Conservation (phyloP, 2,797 vertebrate species). For the Anableps anableps region DNA sequence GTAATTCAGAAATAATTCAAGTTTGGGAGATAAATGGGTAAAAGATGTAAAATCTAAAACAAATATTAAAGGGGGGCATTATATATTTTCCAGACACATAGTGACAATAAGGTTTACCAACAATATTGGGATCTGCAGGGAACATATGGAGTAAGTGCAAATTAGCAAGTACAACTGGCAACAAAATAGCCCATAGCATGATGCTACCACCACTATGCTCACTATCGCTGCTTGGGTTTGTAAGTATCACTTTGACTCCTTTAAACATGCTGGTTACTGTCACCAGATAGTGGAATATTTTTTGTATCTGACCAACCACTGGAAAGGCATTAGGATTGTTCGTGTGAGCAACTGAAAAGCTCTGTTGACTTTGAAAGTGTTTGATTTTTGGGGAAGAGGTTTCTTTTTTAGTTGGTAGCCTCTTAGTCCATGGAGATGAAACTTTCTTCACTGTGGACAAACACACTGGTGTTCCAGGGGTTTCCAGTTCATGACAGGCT, state of each 20-base stretch:
- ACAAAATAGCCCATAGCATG: background rate
- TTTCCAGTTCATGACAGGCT: background rate
- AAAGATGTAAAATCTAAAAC: background rate
- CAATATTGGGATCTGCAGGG: no score
- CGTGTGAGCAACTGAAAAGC: background rate
- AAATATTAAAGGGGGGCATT: background rate
- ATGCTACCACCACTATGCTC: background rate
- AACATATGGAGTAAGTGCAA: background rate
- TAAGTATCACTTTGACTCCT: no score
- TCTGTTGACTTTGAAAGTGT: background rate
- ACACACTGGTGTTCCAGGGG: background rate
- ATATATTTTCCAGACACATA: no score
- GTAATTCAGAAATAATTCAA: background rate
- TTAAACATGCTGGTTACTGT: background rate
- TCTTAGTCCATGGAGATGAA: background rate
- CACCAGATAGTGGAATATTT: background rate
- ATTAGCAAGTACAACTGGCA: no score
- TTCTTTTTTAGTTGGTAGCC: no score
- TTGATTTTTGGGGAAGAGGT: background rate
- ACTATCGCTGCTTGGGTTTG: no score
- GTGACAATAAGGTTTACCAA: no score
- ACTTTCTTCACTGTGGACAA: background rate
- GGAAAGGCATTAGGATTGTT: background rate
- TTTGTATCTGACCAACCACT: background rate
- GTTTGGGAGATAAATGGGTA: background rate